Evolutionary conservation across 2,113 vertebrate genomes (phyloP), one percentile per base, ranked within the genome.

Genomic region (Oreochromis niloticus): DNA sequence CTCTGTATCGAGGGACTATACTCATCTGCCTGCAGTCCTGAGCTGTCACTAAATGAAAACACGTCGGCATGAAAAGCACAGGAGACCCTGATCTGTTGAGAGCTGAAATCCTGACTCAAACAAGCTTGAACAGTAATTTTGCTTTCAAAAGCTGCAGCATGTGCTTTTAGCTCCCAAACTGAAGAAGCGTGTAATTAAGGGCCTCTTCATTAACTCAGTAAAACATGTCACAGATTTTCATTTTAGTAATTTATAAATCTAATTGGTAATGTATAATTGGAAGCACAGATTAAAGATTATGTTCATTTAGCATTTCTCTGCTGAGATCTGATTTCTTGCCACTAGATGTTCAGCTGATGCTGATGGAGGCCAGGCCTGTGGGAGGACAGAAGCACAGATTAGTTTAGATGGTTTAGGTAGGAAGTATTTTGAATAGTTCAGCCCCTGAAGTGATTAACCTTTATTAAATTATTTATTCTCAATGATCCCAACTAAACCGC

Each of bases 391-490:
- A 71, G 12, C 39, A 73, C 68, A 73, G 13, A 43, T 46, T 71
- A 0, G 39, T 71, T 16, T 27, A 43, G 39, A 24, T 16, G 22
- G n/a, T 71, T 43, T 71, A 43, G 66, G 36, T 43, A 43, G 66
- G 39, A 71, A 46, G 3, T 43, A 71, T 1, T 43, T 68, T 43
- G 12, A 14, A 71, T 41, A 43, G 66, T 43, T 68, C n/a, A 71
- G 39, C n/a, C 66, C 39, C 36, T 71, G 8, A 71, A 24, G 66
- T 0, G 7, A 16, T 71, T 71, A 24, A 0, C 0, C n/a, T 16
- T n/a, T n/a, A n/a, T n/a, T n/a, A n/a, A n/a, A n/a, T n/a, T n/a
- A n/a, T n/a, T n/a, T n/a, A n/a, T n/a, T n/a, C n/a, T n/a, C n/a
- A n/a, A n/a, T n/a, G n/a, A n/a, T n/a, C n/a, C n/a, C n/a, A n/a